Conservation (phyloP, 1,140 invertebrate genomes). For the Hetaerina americana region DNA sequence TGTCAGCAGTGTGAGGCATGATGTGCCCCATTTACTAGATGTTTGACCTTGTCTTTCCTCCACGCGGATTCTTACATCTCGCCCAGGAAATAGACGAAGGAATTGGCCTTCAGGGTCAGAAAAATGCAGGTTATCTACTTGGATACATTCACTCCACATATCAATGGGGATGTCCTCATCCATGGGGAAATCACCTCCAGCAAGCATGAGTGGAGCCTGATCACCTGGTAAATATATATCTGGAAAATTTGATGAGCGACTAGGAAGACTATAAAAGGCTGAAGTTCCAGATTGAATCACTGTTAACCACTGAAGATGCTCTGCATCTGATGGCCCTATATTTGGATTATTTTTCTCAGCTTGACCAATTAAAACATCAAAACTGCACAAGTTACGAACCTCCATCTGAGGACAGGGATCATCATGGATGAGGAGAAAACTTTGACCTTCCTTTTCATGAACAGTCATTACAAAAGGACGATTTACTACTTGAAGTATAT, state of each 20-base stretch:
- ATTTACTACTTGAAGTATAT: slow-evolving; percentile 23
- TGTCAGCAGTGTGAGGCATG: neutral
- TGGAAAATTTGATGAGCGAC: neutral
- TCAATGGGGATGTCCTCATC: neutral
- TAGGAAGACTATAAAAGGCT: neutral
- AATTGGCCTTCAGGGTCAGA: neutral
- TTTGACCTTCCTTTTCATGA: slow-evolving; percentile 33
- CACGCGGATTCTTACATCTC: neutral
- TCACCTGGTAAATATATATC: neutral
- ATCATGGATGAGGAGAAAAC: slow-evolving; percentile 39
- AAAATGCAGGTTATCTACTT: neutral
- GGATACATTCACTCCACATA: neutral
- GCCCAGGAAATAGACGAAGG: neutral
- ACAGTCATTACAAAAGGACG: slow-evolving; percentile 8
- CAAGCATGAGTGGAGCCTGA: neutral
- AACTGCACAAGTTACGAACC: slow-evolving; percentile 35
- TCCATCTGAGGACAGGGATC: slow-evolving; percentile 42
- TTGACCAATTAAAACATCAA: slow-evolving; percentile 28
- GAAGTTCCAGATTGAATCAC: neutral
- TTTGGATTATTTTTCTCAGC: slow-evolving; percentile 14
- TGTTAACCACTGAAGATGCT: slow-evolving; percentile 16
- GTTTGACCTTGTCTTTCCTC: neutral
- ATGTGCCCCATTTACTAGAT: neutral
- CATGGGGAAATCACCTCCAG: neutral
- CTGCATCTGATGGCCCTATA: slow-evolving; percentile 17